Evolutionary conservation across 2,888 invertebrate species (phyloP), one percentile per base, ranked within the genome.

Genomic region (Phengaris arion): DNA sequence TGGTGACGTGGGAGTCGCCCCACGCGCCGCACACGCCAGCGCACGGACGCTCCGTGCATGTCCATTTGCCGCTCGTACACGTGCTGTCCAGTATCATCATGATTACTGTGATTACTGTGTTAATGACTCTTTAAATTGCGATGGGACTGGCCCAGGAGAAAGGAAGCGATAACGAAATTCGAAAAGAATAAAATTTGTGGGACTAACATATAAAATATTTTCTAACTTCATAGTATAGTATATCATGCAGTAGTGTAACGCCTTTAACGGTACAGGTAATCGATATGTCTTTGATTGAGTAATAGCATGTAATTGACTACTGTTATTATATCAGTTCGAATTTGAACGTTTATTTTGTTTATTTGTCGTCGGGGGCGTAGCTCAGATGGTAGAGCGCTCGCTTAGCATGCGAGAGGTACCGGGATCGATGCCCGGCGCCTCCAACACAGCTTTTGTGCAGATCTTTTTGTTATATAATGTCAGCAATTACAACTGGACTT

Each of bases 1-100:
- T 97, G 81, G 95, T 95, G 85, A 97, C 96, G 89, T 98, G 98
- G 0, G 98, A 98, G 86, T 98, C 98, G 2, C 98, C 98, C 97
- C 98, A 98, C 0, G 97, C 96, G 15, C 95, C 94, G 85, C 98
- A 98, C 2, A 96, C 94, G 2, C 96, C 96, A 1, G 97, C 95
- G 83, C 98, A 98, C 57, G 94, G 94, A 74, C 95, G 94, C 35
- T 95, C 91, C 0, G 96, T 95, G 84, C 98, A 98, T 13, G 94
- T 91, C 98, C 98, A 98, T 83, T 95, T 95, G 22, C 97, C 97
- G 74, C 94, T 94, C 81, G 95, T 94, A 85, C 98, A 98, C 35
- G 94, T 93, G 82, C 96, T 96, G 83, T n/a, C n/a, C 22, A 48
- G 8, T 15, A 52, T 46, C 6, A 9, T 15, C 69, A 45, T 35